Percentiles rank a stretch among this genome's conserved stretches.
Conservation (phyloP, 2,797 vertebrate genomes). For the Hyperoplus lanceolatus region DNA sequence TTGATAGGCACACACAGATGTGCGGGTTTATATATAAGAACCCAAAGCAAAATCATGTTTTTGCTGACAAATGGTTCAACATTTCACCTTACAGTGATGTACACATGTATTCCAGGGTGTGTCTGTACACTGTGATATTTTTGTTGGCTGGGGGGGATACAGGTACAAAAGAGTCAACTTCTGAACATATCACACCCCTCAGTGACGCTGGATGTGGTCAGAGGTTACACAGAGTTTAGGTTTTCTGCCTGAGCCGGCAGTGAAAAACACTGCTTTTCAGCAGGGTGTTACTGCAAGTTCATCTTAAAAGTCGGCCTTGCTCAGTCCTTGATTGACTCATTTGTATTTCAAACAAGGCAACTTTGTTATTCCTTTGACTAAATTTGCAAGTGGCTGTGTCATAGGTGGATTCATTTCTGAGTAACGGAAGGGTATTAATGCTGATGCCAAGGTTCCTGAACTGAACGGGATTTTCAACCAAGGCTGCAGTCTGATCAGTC, state of each 20-base stretch:
- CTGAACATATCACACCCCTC: background rate
- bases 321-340: conserved; percentile 7
- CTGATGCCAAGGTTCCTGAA: conserved; percentile 20
- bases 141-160: background rate
- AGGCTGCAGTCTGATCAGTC: conserved; percentile 36
- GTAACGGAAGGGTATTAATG: conserved; percentile 33
- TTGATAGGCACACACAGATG: background rate
- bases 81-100: background rate
- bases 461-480: conserved; percentile 24
- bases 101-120: background rate
- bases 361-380: conserved; percentile 17
- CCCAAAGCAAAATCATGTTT: background rate
- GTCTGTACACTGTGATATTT: background rate
- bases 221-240: background rate
- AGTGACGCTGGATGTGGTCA: background rate
- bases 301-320: background rate
- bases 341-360: conserved; percentile 17
- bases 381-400: conserved; percentile 23
- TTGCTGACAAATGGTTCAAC: background rate
- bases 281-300: background rate
- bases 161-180: background rate
- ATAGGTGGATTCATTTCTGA: conserved; percentile 18
- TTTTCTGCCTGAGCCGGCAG: background rate
- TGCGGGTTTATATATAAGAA: background rate
- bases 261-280: background rate